phyloP scores from a whole-genome alignment of 2,113 vertebrate species.

The Amblyornis subalaris region DNA sequence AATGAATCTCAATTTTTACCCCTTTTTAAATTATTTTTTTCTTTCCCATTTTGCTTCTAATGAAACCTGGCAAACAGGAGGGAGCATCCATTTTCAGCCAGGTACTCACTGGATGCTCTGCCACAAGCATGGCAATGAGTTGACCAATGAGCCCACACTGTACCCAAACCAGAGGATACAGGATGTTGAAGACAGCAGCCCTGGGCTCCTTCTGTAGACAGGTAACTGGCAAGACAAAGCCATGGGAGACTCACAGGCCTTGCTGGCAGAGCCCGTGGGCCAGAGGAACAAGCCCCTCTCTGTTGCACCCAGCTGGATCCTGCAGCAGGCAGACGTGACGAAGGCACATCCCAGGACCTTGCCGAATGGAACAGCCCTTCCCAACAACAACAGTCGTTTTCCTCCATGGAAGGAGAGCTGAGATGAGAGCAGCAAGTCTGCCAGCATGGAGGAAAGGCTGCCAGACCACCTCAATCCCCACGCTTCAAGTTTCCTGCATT shows the following conservation, averaged over 20 bases:
- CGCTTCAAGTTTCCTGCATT: accelerated
- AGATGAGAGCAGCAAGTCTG: neutral
- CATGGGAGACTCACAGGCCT: neutral
- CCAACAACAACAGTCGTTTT: neutral
- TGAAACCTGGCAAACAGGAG: neutral
- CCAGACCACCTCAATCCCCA: neutral
- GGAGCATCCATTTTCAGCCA: neutral
- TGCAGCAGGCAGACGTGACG: accelerated
- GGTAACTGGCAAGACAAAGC: neutral
- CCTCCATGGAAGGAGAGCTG: neutral
- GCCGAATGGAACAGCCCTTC: neutral
- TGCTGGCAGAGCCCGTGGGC: neutral
- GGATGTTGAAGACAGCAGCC: neutral
- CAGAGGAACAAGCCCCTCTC: neutral
- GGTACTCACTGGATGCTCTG: neutral
- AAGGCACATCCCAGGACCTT: neutral
- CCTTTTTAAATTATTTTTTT: neutral
- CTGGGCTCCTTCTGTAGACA: neutral
- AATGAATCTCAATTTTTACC: neutral
- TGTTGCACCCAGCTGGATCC: neutral
- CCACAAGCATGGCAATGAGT: neutral
- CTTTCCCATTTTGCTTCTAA: neutral
- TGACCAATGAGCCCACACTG: too few species aligned
- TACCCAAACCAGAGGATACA: neutral
- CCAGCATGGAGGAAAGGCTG: neutral